phyloP scores from a whole-genome alignment of 2,113 vertebrate species.

The Apteryx mantelli region DNA sequence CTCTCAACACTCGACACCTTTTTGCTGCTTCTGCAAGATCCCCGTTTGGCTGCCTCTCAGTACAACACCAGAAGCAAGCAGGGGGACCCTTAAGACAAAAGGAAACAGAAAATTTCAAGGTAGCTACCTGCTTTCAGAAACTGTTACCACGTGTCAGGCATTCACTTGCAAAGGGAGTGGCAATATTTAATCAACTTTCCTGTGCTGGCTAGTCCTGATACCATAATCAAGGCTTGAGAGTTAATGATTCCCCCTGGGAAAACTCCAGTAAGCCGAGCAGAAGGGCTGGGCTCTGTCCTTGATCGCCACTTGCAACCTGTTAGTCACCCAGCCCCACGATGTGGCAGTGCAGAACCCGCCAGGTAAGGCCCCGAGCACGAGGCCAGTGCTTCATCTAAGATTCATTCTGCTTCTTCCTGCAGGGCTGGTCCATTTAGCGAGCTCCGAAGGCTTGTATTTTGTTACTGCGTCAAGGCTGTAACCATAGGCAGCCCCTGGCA shows the following conservation, averaged over 20 bases:
- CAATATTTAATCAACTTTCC: constrained; percentile 5
- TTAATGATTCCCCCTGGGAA: constrained; percentile 57
- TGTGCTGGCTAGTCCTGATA: not conserved
- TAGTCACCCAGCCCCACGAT: not conserved
- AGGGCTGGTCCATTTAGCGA: not conserved
- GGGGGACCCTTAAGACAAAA: not conserved
- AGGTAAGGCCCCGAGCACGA: not conserved
- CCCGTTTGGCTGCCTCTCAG: not conserved
- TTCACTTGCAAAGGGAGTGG: constrained; percentile 20
- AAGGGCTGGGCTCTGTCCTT: constrained; percentile 49
- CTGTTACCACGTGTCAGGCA: not conserved
- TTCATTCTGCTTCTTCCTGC: not conserved
- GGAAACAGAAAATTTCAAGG: not conserved
- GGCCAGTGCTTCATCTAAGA: not conserved
- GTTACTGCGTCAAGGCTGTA: not conserved
- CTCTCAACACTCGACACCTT: not conserved
- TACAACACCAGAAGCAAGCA: not conserved
- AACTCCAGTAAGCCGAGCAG: constrained; percentile 5
- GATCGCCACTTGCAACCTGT: not conserved
- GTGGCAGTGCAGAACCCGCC: not conserved
- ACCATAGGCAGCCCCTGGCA: constrained; percentile 3
- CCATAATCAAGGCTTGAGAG: constrained; percentile 29
- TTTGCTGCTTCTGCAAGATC: not conserved
- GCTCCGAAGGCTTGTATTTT: not conserved
- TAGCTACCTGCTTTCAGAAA: constrained; percentile 4